Conservation (phyloP, 2,113 vertebrate species). For the Glareola pratincola region DNA sequence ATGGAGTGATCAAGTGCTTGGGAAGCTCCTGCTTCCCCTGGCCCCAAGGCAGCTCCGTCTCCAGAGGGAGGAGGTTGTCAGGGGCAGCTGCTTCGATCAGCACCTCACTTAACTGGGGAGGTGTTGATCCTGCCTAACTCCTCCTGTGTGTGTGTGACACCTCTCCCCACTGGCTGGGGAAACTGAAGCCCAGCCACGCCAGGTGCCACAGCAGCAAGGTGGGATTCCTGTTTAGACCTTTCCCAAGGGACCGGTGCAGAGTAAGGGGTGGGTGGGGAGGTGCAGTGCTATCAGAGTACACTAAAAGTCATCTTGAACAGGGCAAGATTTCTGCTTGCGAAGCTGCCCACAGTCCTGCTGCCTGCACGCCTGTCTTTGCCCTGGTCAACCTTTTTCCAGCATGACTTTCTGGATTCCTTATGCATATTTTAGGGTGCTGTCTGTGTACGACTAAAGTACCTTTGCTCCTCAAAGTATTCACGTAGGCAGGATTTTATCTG, state of each 20-base stretch:
- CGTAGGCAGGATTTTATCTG: background rate
- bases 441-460: rapidly evolving
- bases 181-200: background rate
- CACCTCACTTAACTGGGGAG: background rate
- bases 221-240: background rate
- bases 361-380: background rate
- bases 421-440: background rate
- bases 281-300: rapidly evolving
- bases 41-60: rapidly evolving
- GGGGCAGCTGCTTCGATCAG: rapidly evolving
- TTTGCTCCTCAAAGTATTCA: background rate
- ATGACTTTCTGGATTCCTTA: background rate
- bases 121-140: too few species aligned
- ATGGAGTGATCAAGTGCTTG: rapidly evolving
- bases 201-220: background rate
- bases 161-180: background rate
- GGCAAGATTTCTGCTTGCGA: background rate
- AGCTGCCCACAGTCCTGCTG: too few species aligned
- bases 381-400: background rate
- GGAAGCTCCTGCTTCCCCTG: background rate
- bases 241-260: too few species aligned
- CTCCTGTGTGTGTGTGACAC: background rate
- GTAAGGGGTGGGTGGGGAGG: background rate
- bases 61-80: background rate
- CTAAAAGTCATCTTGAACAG: rapidly evolving